phyloP scores from a whole-genome alignment of 2,113 vertebrate genomes.

The Ptyas mucosa region DNA sequence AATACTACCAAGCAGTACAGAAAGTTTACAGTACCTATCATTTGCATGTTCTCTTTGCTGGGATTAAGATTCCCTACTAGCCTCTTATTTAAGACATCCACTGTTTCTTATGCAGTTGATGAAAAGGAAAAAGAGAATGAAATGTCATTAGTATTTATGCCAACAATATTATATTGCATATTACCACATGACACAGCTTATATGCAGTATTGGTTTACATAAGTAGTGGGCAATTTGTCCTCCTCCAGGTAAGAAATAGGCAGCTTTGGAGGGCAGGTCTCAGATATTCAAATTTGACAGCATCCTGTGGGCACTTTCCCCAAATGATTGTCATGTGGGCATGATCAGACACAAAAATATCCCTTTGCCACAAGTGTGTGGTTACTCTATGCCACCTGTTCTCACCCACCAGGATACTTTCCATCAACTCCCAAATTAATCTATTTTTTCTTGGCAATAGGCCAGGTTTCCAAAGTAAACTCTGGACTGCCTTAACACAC shows the following conservation, averaged over 20 bases:
- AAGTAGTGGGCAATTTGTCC: neutral
- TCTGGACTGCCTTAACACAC: neutral
- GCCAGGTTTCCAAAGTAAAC: neutral
- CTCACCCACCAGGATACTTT: neutral
- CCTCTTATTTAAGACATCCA: neutral
- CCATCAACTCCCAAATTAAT: neutral
- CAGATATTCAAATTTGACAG: neutral
- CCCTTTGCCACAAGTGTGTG: neutral
- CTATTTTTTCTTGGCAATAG: neutral
- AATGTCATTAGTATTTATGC: neutral
- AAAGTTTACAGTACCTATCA: neutral
- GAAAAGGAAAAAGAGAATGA: neutral
- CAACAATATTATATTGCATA: neutral
- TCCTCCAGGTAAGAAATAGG: neutral
- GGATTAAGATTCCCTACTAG: neutral
- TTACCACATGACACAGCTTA: neutral
- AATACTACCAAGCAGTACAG: neutral
- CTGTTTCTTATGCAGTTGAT: neutral
- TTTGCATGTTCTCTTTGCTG: neutral
- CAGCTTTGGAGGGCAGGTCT: neutral
- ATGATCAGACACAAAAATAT: neutral
- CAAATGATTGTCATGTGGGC: neutral
- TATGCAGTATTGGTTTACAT: neutral
- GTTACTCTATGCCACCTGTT: neutral
- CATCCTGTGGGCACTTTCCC: neutral